Conservation (phyloP, 2,797 vertebrate genomes). For the Merluccius polli region DNA sequence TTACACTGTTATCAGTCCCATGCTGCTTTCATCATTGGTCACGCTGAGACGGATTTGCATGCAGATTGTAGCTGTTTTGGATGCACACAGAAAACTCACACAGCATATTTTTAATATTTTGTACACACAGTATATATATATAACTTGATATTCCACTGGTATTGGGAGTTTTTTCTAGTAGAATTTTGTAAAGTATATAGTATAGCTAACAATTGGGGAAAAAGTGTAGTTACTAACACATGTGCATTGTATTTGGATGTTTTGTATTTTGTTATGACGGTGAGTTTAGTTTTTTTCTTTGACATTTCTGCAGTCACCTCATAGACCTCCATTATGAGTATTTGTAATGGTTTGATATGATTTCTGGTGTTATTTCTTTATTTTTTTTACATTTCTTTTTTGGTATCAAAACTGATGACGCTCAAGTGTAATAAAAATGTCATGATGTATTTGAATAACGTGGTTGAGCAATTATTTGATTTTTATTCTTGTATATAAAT, state of each 20-base stretch:
- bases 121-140: slow-evolving; percentile 35
- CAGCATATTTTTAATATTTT: slow-evolving; percentile 55
- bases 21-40: slow-evolving; percentile 58
- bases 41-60: slow-evolving; percentile 61
- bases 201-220: slow-evolving; percentile 66
- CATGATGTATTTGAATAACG: slow-evolving; percentile 38
- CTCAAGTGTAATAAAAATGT: slow-evolving; percentile 67
- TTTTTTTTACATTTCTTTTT: slow-evolving; percentile 74
- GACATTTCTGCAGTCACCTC: slow-evolving; percentile 62
- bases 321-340: slow-evolving; percentile 65
- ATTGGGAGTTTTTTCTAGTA: slow-evolving; percentile 75
- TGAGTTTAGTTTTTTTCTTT: slow-evolving; percentile 60
- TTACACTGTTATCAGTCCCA: slow-evolving; percentile 16
- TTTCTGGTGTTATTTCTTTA: slow-evolving; percentile 64
- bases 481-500: background rate
- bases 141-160: slow-evolving; percentile 65
- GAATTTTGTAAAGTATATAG: slow-evolving; percentile 75
- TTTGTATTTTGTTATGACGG: slow-evolving; percentile 76
- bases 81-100: slow-evolving; percentile 51
- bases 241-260: slow-evolving; percentile 70
- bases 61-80: slow-evolving; percentile 63
- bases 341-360: slow-evolving; percentile 67
- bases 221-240: slow-evolving; percentile 64
- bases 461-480: background rate
- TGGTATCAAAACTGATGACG: slow-evolving; percentile 69